Base-by-base conservation (phyloP, 2,113 vertebrate species). In the Anthoscopus minutus region DNA sequence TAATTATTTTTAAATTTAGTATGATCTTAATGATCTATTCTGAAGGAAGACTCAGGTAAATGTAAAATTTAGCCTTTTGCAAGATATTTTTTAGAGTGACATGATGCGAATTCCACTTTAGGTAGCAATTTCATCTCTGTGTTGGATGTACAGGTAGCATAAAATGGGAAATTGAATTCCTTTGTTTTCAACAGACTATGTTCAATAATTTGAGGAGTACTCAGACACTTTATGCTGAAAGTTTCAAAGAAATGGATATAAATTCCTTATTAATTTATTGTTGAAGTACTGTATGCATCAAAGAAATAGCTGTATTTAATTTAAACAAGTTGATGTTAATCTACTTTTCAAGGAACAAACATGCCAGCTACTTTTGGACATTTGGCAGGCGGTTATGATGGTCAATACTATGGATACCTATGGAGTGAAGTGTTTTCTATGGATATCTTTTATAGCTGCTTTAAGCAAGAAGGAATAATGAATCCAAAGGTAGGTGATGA, bases 401-500 rank as follows among this genome's bases (percentile, higher is more conserved):
- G 98, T 54, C 99, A 99, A 35, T 99, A 99, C 95, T 99, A 99
- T 53, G 98, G 99, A 69, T 99, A 99, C 93, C 97, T 99, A 47
- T 99, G 99, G 99, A 99, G 99, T 73, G 99, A 99, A 93, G 99
- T 99, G 40, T 99, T 99, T 98, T 99, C 99, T 91, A 98, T 98
- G 98, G 99, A 99, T 95, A 99, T 99, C 81, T 99, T 98, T 94
- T 98, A 99, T 93, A 99, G 97, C 93, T 98, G 98, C 83, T 99
- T 99, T 97, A 99, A 98, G 78, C 97, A 98, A 91, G 98, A 99
- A 97, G 99, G 98, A 72, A 98, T 99, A 86, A 98, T 99, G 98
- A 99, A 99, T 97, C 98, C 98, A 94, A 97, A 99, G 98, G 99
- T 99, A 97, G 21, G 83, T 86, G 38, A 27, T 79, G 15, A 80